Base-by-base conservation (phyloP, 2,888 invertebrate species). In the Trilocha varians region DNA sequence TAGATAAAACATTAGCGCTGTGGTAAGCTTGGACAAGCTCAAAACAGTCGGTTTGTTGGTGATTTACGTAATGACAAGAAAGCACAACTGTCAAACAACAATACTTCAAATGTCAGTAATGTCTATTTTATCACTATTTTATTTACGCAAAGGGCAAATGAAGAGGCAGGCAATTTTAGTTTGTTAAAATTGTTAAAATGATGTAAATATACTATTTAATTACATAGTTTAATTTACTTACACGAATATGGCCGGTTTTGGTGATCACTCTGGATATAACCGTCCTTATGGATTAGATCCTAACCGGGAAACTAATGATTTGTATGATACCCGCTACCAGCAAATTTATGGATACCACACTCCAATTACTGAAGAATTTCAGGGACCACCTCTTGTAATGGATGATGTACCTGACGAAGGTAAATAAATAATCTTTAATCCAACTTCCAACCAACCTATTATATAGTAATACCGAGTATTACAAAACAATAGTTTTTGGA, bases 311-410 rank as follows among this genome's bases (percentile, higher is more conserved):
- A 70, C 75, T 1, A 83, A 73, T 52, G 84, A 86, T 53, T 63
- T 85, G 42, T 83, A 84, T 47, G 84, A 85, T 65, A 78, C 82
- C 39, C 78, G 86, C 35, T 86, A 82, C 59, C 83, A 84, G 60
- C 85, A 86, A 55, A 84, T 85, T 42, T 85, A 84, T 60, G 85
- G 85, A 9, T 83, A 85, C 53, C 80, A 80, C 53, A 85, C 84
- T 32, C 84, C 85, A 39, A 52, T 79, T 52, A 84, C 77, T 39
- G 84, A 85, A 50, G 85, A 86, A 45, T 85, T 79, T 51, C 86
- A 82, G 54, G 85, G 86, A 16, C 85, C 86, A 34, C 86, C 85
- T 33, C 58, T 86, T 49, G 70, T 86, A n/a, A 72, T 82, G 71
- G 87, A 87, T 47, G 84, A 86, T 51, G 51, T 59, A 45, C 59